phyloP scores from a whole-genome alignment of 2,113 vertebrate genomes.

The Ceuthmochares aereus region DNA sequence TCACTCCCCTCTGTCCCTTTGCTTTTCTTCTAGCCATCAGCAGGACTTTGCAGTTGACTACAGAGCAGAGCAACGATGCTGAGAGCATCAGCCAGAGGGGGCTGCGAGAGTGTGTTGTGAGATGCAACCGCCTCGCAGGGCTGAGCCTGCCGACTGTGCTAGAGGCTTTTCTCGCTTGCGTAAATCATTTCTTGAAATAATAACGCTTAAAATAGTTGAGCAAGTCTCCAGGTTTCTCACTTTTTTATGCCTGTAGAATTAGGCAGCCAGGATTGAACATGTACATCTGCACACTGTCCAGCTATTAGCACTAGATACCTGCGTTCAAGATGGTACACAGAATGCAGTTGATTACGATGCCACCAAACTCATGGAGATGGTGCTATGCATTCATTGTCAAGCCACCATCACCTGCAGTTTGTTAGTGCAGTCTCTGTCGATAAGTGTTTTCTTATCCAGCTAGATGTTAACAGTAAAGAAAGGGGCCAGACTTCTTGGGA shows the following conservation, averaged over 20 bases:
- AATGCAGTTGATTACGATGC: background rate
- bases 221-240: conserved; percentile 39
- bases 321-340: background rate
- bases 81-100: conserved; percentile 63
- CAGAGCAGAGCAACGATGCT: conserved; percentile 15
- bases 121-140: background rate
- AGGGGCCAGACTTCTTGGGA: conserved; percentile 27
- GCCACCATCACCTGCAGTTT: background rate
- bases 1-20: background rate
- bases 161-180: conserved; percentile 68
- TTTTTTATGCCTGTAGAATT: background rate
- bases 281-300: background rate
- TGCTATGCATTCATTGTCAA: background rate
- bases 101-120: conserved; percentile 45
- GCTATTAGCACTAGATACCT: background rate
- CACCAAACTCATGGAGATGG: background rate
- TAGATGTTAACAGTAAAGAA: background rate
- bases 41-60: background rate
- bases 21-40: background rate
- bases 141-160: conserved; percentile 60
- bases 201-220: conserved; percentile 60
- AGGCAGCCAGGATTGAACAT: background rate
- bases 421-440: fast-evolving
- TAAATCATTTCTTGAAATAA: conserved; percentile 69
- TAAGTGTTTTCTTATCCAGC: background rate